A percentile compares a stretch with the other conserved stretches of the same genome.
Evolutionary conservation across 2,888 invertebrate genomes (phyloP).

Genomic region (Apotomis turbidana): DNA sequence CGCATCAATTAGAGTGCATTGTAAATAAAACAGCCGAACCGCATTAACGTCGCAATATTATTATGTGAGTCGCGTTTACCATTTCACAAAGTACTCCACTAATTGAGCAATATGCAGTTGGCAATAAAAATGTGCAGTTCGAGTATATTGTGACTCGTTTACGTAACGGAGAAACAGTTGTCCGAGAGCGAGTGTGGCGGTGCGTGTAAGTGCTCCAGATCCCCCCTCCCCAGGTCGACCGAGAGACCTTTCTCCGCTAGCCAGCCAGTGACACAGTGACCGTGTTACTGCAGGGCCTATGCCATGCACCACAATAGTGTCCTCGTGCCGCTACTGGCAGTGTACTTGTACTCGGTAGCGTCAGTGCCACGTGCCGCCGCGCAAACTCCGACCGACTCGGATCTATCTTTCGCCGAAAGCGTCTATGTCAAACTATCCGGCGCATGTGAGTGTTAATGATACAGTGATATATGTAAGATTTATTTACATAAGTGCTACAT

Average conservation of each 20-base stretch:
- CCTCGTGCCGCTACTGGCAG: slow-evolving; percentile 58
- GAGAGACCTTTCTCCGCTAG: slow-evolving; percentile 73
- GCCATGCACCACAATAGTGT: slow-evolving; percentile 68
- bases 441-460: slow-evolving; percentile 70
- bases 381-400: slow-evolving; percentile 47
- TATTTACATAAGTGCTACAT: slow-evolving; percentile 33
- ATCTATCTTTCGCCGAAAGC: slow-evolving; percentile 72
- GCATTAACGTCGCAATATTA: slow-evolving; percentile 18
- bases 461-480: slow-evolving; percentile 41
- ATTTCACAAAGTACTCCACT: slow-evolving; percentile 27
- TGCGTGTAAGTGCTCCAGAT: slow-evolving; percentile 64
- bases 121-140: slow-evolving; percentile 33
- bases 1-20: neutral
- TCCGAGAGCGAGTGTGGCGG: slow-evolving; percentile 42
- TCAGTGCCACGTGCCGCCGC: slow-evolving; percentile 48
- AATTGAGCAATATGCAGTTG: slow-evolving; percentile 28
- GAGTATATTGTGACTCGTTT: slow-evolving; percentile 36
- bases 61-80: slow-evolving; percentile 13
- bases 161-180: slow-evolving; percentile 43
- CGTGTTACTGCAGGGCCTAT: slow-evolving; percentile 71
- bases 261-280: slow-evolving; percentile 78
- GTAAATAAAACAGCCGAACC: slow-evolving; percentile 1
- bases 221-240: slow-evolving; percentile 63
- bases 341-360: slow-evolving; percentile 51
- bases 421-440: slow-evolving; percentile 73